Conservation (phyloP, 2,113 vertebrate species). For the Harpagus bidentatus region DNA sequence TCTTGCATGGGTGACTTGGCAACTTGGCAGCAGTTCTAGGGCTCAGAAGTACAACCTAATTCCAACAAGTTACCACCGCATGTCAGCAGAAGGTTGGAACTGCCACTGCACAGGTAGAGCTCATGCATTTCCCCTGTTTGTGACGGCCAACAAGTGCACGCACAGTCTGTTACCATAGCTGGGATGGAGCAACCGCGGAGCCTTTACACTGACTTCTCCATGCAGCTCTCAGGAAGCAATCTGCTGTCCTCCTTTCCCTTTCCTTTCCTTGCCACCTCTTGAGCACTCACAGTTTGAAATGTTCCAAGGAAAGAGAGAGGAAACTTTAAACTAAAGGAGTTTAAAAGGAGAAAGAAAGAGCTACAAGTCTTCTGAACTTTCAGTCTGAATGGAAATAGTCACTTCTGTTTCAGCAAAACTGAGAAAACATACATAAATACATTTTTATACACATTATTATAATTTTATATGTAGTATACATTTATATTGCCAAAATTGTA, state of each 20-base stretch:
- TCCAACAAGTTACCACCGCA: not conserved
- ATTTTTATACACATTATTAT: not conserved
- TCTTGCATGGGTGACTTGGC: not conserved
- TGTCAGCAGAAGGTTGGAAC: not conserved
- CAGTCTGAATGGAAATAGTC: not conserved
- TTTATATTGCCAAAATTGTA: not conserved
- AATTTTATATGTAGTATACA: not conserved
- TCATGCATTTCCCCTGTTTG: not conserved
- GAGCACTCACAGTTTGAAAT: not conserved
- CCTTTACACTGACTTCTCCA: not conserved
- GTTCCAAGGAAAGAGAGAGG: not conserved
- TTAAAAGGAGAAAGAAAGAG: not conserved
- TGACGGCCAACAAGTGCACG: rapidly evolving
- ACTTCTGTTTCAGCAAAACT: not conserved
- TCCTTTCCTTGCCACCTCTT: not conserved
- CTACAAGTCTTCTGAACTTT: not conserved
- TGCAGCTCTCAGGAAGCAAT: not conserved
- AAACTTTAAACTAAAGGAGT: not conserved
- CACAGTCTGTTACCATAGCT: not conserved
- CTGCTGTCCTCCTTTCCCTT: not conserved
- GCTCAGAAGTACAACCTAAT: not conserved
- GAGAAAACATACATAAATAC: not conserved
- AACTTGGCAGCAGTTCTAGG: not conserved
- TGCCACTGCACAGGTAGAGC: not conserved
- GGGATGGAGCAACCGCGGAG: not conserved